phyloP scores from a whole-genome alignment of 1,140 invertebrate genomes.

The Tenebrio molitor region DNA sequence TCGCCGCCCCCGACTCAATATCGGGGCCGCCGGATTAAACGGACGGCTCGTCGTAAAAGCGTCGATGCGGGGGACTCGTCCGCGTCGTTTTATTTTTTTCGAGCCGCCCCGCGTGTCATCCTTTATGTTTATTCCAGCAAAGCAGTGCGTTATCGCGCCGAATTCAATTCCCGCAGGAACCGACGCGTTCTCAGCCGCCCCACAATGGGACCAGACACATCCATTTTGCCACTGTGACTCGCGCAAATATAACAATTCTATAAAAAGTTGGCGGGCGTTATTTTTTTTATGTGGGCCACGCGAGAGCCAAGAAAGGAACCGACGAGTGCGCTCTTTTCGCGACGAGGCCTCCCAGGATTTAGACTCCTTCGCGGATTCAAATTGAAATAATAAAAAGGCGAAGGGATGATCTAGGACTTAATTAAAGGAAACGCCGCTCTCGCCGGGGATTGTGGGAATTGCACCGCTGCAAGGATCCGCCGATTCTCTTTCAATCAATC shows the following conservation, averaged over 20 bases:
- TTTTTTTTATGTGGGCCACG: slow-evolving; percentile 14
- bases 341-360: neutral
- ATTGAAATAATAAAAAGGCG: too few relatives aligned
- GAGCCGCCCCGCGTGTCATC: slow-evolving; percentile 36
- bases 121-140: slow-evolving; percentile 44
- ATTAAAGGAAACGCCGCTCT: too few relatives aligned
- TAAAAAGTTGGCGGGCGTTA: slow-evolving; percentile 9
- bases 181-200: slow-evolving; percentile 38
- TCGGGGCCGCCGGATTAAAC: slow-evolving; percentile 10
- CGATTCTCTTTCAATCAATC: too few relatives aligned
- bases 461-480: too few relatives aligned
- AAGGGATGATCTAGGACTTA: too few relatives aligned
- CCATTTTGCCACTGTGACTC: slow-evolving; percentile 50
- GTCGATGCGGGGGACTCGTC: too few relatives aligned
- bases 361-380: too few relatives aligned
- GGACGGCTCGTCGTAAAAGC: slow-evolving; percentile 28
- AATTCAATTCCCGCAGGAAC: slow-evolving; percentile 43
- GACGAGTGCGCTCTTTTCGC: neutral
- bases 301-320: slow-evolving; percentile 8
- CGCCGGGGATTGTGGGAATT: too few relatives aligned
- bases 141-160: slow-evolving; percentile 46
- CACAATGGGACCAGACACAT: slow-evolving; percentile 49
- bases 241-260: slow-evolving; percentile 49
- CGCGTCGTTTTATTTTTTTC: too few relatives aligned
- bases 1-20: slow-evolving; percentile 1